Evolutionary conservation across 2,113 vertebrate species (phyloP), one percentile per base, ranked within the genome.

Genomic region (Brachyhypopomus occidentalis): DNA sequence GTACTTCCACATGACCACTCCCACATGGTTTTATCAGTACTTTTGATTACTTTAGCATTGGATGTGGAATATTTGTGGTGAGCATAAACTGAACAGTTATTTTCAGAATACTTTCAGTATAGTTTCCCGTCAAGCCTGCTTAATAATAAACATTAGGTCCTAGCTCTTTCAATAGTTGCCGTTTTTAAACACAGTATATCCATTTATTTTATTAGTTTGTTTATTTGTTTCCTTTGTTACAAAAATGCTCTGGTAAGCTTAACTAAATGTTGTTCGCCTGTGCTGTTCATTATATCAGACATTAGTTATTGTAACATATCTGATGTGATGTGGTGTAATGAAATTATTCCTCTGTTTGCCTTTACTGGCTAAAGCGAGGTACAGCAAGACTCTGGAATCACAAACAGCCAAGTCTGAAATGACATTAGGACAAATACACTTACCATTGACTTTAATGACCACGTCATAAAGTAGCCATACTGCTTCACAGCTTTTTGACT

Each of bases 1-100:
- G 45, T 75, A 84, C 77, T 22, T 71, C 38, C 75, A 82, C 64
- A 74, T 72, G 79, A n/a, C 62, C 75, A 78, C 22, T 81, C 9
- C 67, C 70, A 25, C 69, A 12, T 69, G 48, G 36, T 78, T n/a
- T 22, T 64, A 20, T 45, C 72, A 20, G 41, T 45, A 6, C 11
- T n/a, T n/a, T 80, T 56, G 75, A 71, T 41, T 22, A 27, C 36
- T 63, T 25, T 41, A 63, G 69, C 27, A 16, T 34, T 59, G 7
- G 70, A 62, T 78, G 67, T 78, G 27, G 63, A 81, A 38, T 70
- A 81, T 69, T 69, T 36, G 60, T 63, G 67, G 45, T 58, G 34
- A 52, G 34, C 38, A 77, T 67, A 25, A 58, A 75, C 52, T 56
- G 34, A 63, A 72, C 34, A 62, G 63, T 38, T 1, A 25, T 74